Evolutionary conservation across 2,797 vertebrate genomes (phyloP).

Genomic region (Phalloptychus januarius): DNA sequence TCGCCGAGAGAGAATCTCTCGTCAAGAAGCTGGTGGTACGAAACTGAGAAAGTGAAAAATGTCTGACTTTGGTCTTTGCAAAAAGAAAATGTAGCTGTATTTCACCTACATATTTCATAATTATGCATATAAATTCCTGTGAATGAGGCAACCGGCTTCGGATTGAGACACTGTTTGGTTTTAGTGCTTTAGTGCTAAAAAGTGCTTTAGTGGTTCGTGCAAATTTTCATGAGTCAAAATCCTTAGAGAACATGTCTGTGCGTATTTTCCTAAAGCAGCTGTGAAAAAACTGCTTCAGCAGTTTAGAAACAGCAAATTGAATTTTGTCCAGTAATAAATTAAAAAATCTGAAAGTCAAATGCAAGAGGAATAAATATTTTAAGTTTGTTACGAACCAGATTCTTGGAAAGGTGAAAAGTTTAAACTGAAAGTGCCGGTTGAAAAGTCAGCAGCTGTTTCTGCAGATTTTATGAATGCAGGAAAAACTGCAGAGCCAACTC

Average conservation of each 20-base stretch:
- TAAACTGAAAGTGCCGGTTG: background rate
- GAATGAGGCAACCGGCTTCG: background rate
- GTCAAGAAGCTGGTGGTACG: conserved; percentile 99
- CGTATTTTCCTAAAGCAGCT: background rate
- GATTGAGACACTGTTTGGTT: background rate
- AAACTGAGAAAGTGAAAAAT: conserved; percentile 23
- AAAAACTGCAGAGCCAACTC: conserved; percentile 16
- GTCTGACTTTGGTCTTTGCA: background rate
- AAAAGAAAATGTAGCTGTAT: too few relatives aligned
- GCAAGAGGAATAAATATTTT: background rate
- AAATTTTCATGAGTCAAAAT: background rate
- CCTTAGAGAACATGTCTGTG: background rate
- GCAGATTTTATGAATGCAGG: conserved; percentile 7
- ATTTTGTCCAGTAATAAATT: background rate
- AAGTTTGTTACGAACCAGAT: background rate
- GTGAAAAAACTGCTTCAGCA: background rate
- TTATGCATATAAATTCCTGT: background rate
- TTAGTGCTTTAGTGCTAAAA: background rate
- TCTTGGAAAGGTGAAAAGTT: conserved; percentile 3
- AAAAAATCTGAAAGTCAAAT: background rate
- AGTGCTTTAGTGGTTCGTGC: background rate
- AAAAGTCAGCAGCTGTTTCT: background rate
- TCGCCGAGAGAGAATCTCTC: conserved; percentile 92
- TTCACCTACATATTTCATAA: background rate
- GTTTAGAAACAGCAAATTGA: background rate